Evolutionary conservation across 2,888 invertebrate genomes (phyloP).

Genomic region (Diabrotica balteata): DNA sequence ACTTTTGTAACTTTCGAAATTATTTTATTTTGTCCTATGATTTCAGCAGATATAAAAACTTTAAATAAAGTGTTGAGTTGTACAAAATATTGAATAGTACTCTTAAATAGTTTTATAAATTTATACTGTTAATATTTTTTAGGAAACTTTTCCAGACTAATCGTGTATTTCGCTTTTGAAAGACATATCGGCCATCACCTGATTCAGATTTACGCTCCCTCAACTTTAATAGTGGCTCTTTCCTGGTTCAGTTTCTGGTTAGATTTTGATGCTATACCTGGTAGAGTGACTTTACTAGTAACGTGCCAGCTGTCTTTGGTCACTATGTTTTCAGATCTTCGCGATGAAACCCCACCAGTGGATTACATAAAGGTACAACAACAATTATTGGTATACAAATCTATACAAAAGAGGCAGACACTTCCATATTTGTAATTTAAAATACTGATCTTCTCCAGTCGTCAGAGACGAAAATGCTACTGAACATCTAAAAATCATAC

Average conservation of each 20-base stretch:
- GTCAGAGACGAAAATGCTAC: too few species aligned
- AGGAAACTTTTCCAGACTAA: slow-evolving; percentile 80
- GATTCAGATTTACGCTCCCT: slow-evolving; percentile 85
- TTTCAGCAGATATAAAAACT: too few species aligned
- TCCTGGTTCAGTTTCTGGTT: slow-evolving; percentile 91
- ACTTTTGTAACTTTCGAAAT: too few species aligned
- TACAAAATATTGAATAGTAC: too few species aligned
- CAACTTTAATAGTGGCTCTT: slow-evolving; percentile 80
- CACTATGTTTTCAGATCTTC: slow-evolving; percentile 83
- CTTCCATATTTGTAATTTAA: too few species aligned
- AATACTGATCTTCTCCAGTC: too few species aligned
- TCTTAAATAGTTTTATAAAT: too few species aligned
- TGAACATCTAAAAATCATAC: too few species aligned
- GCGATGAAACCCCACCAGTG: slow-evolving; percentile 83
- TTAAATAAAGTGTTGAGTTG: too few species aligned
- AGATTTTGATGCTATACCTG: slow-evolving; percentile 83
- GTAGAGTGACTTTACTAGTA: slow-evolving; percentile 78
- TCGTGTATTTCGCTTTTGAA: slow-evolving; percentile 81
- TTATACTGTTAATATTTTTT: slow-evolving; percentile 35
- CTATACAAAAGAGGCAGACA: too few species aligned
- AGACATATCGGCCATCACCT: slow-evolving; percentile 84
- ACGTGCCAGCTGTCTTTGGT: slow-evolving; percentile 85
- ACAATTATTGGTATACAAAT: too few species aligned
- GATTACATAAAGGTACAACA: slow-evolving; percentile 79
- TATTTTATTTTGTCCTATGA: too few species aligned